phyloP scores from a whole-genome alignment of 2,888 invertebrate genomes.

The Trichogramma dendrolimi region DNA sequence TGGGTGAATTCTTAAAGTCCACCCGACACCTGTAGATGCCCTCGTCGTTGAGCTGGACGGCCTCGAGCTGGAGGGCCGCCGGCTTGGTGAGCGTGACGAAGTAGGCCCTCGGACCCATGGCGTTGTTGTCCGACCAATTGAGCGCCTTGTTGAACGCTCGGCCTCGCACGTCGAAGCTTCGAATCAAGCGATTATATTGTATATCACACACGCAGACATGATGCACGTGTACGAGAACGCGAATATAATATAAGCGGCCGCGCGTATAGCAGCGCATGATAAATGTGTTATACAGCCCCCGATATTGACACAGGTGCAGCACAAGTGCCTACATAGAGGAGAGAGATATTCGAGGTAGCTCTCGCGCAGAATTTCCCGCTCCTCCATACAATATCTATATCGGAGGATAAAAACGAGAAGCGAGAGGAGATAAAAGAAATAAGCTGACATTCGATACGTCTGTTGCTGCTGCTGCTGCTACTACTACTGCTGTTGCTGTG shows the following conservation, averaged over 20 bases:
- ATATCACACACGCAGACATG: background rate
- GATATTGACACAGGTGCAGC: too few species aligned
- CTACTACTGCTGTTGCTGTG: too few species aligned
- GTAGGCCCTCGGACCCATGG: slow-evolving; percentile 55
- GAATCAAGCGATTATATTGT: background rate
- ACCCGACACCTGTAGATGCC: slow-evolving; percentile 57
- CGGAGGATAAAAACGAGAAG: too few species aligned
- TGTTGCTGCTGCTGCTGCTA: too few species aligned
- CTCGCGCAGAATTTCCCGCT: too few species aligned
- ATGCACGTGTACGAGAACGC: background rate
- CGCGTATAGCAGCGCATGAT: too few species aligned
- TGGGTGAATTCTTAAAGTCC: slow-evolving; percentile 57
- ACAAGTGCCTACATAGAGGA: too few species aligned
- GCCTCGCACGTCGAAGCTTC: slow-evolving; percentile 56
- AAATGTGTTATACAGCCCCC: too few species aligned
- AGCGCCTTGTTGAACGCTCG: slow-evolving; percentile 53
- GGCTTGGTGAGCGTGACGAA: slow-evolving; percentile 56
- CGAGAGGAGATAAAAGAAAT: too few species aligned
- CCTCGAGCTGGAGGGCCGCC: slow-evolving; percentile 53
- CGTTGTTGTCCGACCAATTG: slow-evolving; percentile 55
- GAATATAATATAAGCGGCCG: background rate
- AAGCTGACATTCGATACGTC: too few species aligned
- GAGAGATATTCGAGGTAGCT: too few species aligned
- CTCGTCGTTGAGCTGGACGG: slow-evolving; percentile 51
- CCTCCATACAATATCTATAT: too few species aligned